Evolutionary conservation across 2,888 invertebrate species (phyloP).

Genomic region (Amphipyra berbera): DNA sequence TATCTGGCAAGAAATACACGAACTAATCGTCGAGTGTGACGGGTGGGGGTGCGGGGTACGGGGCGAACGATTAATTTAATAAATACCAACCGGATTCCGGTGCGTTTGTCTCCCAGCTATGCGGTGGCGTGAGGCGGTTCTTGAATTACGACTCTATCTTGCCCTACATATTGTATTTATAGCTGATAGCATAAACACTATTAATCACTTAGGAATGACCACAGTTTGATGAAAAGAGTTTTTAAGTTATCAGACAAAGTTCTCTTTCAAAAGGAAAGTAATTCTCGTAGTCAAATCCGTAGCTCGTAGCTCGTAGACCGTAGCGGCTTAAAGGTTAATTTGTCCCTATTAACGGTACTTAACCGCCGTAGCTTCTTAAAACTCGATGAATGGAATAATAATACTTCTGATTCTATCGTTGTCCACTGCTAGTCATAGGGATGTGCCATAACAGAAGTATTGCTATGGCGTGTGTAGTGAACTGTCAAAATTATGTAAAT

Average conservation of each 20-base stretch:
- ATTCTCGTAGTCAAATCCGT: constrained; percentile 21
- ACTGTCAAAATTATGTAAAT: too few relatives aligned
- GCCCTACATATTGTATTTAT: constrained; percentile 56
- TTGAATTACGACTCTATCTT: constrained; percentile 73
- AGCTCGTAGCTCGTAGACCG: constrained; percentile 41
- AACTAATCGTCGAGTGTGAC: constrained; percentile 59
- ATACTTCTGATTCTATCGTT: too few relatives aligned
- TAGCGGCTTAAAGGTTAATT: constrained; percentile 37
- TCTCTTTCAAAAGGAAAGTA: constrained; percentile 21
- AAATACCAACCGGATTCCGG: constrained; percentile 85
- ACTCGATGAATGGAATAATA: neutral
- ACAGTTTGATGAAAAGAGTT: constrained; percentile 21
- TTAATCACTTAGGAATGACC: constrained; percentile 50
- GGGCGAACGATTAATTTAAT: constrained; percentile 83
- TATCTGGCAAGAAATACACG: constrained; percentile 56
- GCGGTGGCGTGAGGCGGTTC: constrained; percentile 73
- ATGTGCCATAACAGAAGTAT: too few relatives aligned
- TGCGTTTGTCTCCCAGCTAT: constrained; percentile 82
- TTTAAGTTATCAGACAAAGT: neutral
- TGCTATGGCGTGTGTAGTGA: too few relatives aligned
- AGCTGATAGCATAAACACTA: constrained; percentile 54
- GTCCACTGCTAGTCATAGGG: too few relatives aligned
- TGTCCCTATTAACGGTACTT: neutral
- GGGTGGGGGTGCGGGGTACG: constrained; percentile 53
- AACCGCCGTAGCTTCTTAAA: neutral